Evolutionary conservation across 2,797 vertebrate species (phyloP).

Genomic region (Phalloptychus januarius): DNA sequence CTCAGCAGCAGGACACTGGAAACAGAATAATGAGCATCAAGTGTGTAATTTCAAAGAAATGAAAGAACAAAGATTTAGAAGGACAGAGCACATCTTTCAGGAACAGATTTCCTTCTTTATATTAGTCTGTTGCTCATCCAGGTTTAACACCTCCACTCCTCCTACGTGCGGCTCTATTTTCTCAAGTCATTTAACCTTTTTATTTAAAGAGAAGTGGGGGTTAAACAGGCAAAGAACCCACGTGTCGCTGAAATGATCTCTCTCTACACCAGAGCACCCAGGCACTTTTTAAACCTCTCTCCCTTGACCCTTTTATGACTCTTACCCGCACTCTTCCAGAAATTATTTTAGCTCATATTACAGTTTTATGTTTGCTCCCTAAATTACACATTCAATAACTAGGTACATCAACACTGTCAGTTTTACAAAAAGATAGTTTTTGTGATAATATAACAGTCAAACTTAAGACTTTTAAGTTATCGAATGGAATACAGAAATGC

Average conservation of each 20-base stretch:
- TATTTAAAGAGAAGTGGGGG: not conserved
- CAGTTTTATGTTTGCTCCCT: not conserved
- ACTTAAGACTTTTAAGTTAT: conserved; percentile 1
- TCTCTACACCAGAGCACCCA: not conserved
- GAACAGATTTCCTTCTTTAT: not conserved
- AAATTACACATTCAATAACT: not conserved
- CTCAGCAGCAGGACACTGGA: not conserved
- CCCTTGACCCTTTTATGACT: not conserved
- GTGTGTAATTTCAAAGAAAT: conserved; percentile 6
- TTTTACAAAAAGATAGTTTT: not conserved
- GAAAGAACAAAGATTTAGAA: not conserved
- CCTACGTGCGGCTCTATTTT: not conserved
- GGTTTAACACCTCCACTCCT: not conserved
- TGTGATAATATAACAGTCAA: not conserved
- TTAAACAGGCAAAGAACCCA: not conserved
- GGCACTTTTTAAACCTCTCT: not conserved
- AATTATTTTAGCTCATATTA: not conserved
- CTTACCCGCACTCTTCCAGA: not conserved
- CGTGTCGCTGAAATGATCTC: not conserved
- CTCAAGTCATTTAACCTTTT: conserved; percentile 5
- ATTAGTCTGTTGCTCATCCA: not conserved
- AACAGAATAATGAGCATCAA: not conserved
- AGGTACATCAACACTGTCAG: not conserved
- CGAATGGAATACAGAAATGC: not conserved
- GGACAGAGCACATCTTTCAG: not conserved